Evolutionary conservation across 2,888 invertebrate species (phyloP).

Genomic region (Eurytoma adleriae): DNA sequence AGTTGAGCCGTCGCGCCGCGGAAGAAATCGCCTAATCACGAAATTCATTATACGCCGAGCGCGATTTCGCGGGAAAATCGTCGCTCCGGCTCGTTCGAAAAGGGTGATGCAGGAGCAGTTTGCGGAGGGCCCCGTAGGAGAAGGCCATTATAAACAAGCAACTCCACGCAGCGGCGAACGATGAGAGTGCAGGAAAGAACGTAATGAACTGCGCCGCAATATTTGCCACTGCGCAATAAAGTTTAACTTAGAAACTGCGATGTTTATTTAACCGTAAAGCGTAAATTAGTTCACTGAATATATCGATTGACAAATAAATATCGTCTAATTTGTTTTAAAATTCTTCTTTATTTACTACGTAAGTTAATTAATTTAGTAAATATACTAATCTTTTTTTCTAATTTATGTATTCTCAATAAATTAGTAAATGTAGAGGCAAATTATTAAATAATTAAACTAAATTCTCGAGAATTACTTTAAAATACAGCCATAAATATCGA

Average conservation of each 20-base stretch:
- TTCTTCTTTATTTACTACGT: too few species aligned
- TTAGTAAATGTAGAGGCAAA: too few species aligned
- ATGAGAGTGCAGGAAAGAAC: slow-evolving; percentile 32
- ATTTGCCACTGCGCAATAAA: background rate
- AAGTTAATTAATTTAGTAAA: too few species aligned
- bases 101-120: slow-evolving; percentile 9
- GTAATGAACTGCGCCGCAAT: background rate
- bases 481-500: background rate
- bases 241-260: slow-evolving; percentile 1
- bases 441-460: background rate
- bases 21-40: slow-evolving; percentile 68
- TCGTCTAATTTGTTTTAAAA: too few species aligned
- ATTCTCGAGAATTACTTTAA: too few species aligned
- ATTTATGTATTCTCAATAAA: too few species aligned
- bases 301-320: too few species aligned
- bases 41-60: slow-evolving; percentile 64
- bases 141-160: slow-evolving; percentile 6
- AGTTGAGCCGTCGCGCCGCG: slow-evolving; percentile 9
- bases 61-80: slow-evolving; percentile 43
- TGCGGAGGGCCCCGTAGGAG: background rate
- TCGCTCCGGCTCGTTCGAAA: slow-evolving; percentile 20
- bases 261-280: too few species aligned
- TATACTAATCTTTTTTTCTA: too few species aligned
- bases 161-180: background rate
- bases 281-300: too few species aligned